Evolutionary conservation across 1,140 invertebrate species (phyloP).

Genomic region (Oedothorax gibbosus): DNA sequence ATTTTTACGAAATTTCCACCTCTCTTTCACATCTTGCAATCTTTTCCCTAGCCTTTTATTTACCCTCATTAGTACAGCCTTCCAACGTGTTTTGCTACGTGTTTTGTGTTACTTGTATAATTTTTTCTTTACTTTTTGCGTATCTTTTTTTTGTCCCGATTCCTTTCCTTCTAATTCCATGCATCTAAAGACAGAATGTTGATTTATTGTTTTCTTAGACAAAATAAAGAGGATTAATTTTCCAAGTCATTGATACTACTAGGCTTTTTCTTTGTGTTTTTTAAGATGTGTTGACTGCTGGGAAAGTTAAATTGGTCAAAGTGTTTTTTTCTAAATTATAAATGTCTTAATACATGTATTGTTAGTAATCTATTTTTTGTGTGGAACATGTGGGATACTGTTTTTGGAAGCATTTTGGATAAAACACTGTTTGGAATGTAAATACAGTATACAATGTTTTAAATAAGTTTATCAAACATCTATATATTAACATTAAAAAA

Average conservation of each 20-base stretch:
- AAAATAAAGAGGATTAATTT: conserved; percentile 55
- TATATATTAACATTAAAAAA: too few species aligned
- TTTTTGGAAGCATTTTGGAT: too few species aligned
- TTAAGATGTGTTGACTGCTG: too few species aligned
- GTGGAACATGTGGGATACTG: too few species aligned
- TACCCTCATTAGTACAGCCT: conserved; percentile 49
- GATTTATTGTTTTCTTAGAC: conserved; percentile 58
- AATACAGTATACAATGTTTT: too few species aligned
- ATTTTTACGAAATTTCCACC: conserved; percentile 19
- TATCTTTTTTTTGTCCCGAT: not conserved
- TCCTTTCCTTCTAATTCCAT: conserved; percentile 34
- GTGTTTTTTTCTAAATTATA: too few species aligned
- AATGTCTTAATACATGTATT: too few species aligned
- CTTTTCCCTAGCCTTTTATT: conserved; percentile 46
- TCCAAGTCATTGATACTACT: conserved; percentile 13
- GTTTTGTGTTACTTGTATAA: not conserved
- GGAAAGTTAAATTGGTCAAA: too few species aligned
- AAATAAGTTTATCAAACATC: too few species aligned
- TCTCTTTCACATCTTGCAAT: conserved; percentile 41
- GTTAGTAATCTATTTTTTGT: too few species aligned
- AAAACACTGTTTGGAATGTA: too few species aligned
- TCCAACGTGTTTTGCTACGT: conserved; percentile 40
- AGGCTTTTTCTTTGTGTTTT: conserved; percentile 14
- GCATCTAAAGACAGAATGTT: conserved; percentile 45
- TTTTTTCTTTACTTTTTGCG: not conserved